Percentiles rank a stretch among this genome's conserved stretches.
These are phyloP conservation scores for Meandrina meandrites DNA, from an alignment of 92 coral and sea anemone species.

Conservation along the genomic window DNA sequence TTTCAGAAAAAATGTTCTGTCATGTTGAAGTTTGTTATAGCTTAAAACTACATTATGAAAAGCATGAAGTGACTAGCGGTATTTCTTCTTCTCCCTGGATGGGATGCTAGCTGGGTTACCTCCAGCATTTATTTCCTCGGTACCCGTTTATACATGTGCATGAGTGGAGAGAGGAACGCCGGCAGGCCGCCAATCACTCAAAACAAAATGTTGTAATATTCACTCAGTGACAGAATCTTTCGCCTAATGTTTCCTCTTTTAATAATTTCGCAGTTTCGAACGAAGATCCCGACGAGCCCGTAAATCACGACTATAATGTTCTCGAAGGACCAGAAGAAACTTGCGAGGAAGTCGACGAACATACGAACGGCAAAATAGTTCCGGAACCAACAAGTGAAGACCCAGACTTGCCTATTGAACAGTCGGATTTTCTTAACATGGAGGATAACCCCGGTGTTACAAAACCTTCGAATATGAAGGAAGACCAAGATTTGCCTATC, in stretches of 20 bases:
- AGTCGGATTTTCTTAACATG: background rate
- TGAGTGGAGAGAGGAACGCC: too few species aligned
- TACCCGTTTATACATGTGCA: too few species aligned
- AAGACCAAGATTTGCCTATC: background rate
- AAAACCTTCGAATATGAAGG: background rate
- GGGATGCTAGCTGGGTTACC: too few species aligned
- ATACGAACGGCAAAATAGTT: background rate
- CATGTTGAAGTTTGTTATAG: too few species aligned
- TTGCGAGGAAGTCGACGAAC: background rate
- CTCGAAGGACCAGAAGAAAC: constrained; percentile 27
- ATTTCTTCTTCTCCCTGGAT: too few species aligned
- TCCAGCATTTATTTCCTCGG: too few species aligned
- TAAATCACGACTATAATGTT: constrained; percentile 13
- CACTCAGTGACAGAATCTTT: background rate
- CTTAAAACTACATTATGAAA: too few species aligned
- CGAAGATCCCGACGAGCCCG: background rate
- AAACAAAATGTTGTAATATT: background rate
- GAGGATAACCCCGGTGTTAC: background rate
- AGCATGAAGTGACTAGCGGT: too few species aligned
- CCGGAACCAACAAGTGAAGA: background rate
- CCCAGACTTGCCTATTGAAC: background rate
- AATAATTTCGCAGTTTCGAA: background rate
- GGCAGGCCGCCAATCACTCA: too few species aligned
- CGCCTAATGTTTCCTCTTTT: background rate
- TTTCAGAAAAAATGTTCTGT: too few species aligned